Evolutionary conservation across 2,888 invertebrate species (phyloP), one percentile per base, ranked within the genome.

Genomic region (Pristionchus maxplancki): DNA sequence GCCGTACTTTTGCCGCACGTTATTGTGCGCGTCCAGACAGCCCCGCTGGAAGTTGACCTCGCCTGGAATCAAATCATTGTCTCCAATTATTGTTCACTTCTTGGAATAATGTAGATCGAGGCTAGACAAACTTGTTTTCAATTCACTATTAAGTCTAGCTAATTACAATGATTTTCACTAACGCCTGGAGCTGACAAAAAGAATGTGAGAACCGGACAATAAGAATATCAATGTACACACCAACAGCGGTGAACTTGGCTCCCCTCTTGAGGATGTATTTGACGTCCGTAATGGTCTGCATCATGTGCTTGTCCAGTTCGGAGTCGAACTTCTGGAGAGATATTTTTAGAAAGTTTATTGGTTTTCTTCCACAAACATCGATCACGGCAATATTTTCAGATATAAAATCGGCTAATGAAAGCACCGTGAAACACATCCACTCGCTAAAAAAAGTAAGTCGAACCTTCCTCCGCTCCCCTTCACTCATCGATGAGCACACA

Each of bases 1-100:
- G n/a, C 93, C 93, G 89, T 93, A 92, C 53, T 90, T 91, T 89
- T 90, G 90, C 34, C 92, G 71, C 50, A 90, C 88, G 28, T 90
- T 89, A 78, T 94, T 94, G 88, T 94, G 94, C 31, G 94, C 94
- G 85, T 94, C 94, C 24, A 94, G 91, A 82, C 94, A 94, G 17
- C 92, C 91, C 24, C 94, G 87, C 90, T 94, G 94, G 88, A 94
- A 94, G 89, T 94, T 94, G n/a, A 94, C 93, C 81, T 94, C 94
- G 48, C 93, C 94, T 92, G 88, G 67, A n/a, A n/a, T n/a, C n/a
- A n/a, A n/a, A n/a, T 31, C 5, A 31, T 64, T 64, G 8, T 24
- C 31, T 40, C 71, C 64, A 1, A 31, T 9, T 17, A 17, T 9
- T 9, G 1, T 9, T 28, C 11, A 28, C 11, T 15, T 9, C 9